Evolutionary conservation across 2,113 vertebrate genomes (phyloP).

Genomic region (Corvus hawaiiensis): DNA sequence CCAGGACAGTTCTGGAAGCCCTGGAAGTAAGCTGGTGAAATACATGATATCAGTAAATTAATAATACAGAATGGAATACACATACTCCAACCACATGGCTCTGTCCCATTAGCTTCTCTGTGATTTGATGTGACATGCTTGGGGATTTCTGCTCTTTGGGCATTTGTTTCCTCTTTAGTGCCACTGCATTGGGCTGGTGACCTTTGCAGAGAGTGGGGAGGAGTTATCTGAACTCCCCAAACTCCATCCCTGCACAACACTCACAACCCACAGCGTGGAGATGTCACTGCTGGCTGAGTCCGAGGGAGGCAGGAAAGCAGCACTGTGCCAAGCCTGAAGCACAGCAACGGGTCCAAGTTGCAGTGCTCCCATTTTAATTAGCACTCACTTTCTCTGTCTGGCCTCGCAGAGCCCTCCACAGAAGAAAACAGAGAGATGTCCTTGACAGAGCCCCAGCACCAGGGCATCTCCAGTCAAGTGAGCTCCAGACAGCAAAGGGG

Average conservation of each 20-base stretch:
- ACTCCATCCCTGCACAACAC: background rate
- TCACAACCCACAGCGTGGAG: accelerated
- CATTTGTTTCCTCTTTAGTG: background rate
- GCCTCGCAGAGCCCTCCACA: background rate
- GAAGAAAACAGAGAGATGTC: background rate
- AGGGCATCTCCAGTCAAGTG: background rate
- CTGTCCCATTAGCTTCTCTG: background rate
- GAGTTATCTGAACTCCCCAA: background rate
- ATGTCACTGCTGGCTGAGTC: background rate
- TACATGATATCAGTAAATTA: background rate
- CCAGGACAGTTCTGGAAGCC: background rate
- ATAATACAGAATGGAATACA: background rate
- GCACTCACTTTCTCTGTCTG: background rate
- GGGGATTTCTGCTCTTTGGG: background rate
- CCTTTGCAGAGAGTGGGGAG: background rate
- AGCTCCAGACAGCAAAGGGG: background rate
- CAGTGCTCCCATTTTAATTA: background rate
- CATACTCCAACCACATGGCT: background rate
- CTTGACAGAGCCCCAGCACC: background rate
- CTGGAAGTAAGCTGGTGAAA: background rate
- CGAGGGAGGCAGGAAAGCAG: background rate
- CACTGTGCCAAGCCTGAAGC: background rate
- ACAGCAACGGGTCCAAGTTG: background rate
- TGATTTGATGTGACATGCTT: background rate
- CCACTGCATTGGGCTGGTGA: background rate